These are phyloP conservation scores for Aplysia californica DNA, from an alignment of 1,140 invertebrate species.

Conservation along the genomic window DNA sequence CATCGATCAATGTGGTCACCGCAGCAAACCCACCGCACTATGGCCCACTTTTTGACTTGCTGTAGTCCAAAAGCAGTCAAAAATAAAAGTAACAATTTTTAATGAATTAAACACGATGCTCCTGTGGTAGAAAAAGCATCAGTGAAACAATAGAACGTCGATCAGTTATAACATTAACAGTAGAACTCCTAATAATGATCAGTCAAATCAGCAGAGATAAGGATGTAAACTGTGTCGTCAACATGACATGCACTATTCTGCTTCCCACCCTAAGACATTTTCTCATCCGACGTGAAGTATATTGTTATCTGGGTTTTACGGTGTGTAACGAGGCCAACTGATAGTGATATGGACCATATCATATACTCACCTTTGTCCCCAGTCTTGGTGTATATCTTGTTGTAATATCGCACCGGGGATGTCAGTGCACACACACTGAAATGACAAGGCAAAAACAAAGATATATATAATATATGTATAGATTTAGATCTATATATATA, in stretches of 20 bases:
- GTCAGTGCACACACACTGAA: no score
- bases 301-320: no score
- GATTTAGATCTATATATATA: no score
- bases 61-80: not conserved
- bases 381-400: constrained; percentile 26
- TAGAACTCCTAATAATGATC: not conserved
- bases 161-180: not conserved
- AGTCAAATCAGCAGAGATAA: not conserved
- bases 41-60: not conserved
- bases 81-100: not conserved
- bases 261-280: no score
- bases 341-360: not conserved
- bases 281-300: not conserved
- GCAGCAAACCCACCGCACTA: not conserved
- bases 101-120: not conserved
- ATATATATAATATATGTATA: no score
- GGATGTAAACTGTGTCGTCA: no score
- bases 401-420: constrained; percentile 2
- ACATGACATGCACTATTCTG: no score
- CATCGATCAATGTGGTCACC: not conserved
- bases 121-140: not conserved
- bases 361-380: constrained; percentile 22
- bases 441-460: no score
- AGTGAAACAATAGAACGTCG: not conserved
- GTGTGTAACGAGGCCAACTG: no score